Conservation (phyloP, 2,113 vertebrate genomes). For the Vimba vimba region DNA sequence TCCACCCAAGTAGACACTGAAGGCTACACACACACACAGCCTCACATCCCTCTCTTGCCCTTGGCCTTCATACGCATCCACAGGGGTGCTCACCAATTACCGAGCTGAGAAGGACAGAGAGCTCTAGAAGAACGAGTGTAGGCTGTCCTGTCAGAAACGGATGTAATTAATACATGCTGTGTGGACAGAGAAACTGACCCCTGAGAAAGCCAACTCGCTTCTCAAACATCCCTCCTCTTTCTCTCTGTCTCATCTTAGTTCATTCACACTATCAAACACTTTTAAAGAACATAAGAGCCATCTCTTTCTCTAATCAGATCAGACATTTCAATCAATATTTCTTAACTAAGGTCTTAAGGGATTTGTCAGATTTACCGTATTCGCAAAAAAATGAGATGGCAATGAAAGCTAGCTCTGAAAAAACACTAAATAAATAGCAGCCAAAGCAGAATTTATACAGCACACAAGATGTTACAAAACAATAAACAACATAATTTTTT, state of each 20-base stretch:
- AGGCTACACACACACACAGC: neutral
- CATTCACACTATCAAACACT: slow-evolving; percentile 14
- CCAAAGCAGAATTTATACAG: neutral
- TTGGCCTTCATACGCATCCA: slow-evolving; percentile 27
- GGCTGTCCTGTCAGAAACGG: slow-evolving; percentile 39
- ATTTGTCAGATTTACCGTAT: neutral
- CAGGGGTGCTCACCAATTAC: slow-evolving; percentile 38
- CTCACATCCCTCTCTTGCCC: slow-evolving; percentile 18
- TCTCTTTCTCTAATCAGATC: neutral
- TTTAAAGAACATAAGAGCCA: neutral
- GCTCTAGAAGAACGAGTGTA: neutral
- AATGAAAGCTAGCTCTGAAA: neutral
- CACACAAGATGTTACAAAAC: neutral
- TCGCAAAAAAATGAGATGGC: neutral
- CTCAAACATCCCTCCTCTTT: neutral
- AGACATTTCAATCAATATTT: neutral
- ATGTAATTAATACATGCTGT: slow-evolving; percentile 51
- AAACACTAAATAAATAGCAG: neutral
- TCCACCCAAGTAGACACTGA: slow-evolving; percentile 27
- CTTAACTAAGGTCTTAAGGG: neutral
- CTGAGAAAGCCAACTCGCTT: slow-evolving; percentile 8
- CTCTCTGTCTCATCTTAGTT: neutral
- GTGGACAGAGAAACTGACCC: slow-evolving; percentile 40
- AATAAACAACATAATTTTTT: neutral
- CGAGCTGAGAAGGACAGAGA: slow-evolving; percentile 12